Conservation (phyloP, 2,888 invertebrate species). For the Ochlodes sylvanus region DNA sequence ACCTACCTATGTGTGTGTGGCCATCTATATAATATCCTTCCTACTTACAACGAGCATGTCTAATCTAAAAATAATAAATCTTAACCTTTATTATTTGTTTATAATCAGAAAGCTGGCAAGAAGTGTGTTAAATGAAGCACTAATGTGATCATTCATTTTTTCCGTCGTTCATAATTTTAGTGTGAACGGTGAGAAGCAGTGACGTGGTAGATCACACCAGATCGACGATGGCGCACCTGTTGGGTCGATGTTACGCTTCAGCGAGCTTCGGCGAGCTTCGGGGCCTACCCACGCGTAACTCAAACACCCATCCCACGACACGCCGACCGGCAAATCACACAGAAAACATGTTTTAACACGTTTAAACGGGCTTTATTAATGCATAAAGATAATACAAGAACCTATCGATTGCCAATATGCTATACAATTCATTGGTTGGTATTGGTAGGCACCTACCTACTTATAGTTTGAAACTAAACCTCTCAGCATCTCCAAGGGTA, state of each 20-base stretch:
- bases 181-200: constrained; percentile 35
- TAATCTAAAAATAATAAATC: no score
- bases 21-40: no score
- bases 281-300: constrained; percentile 45
- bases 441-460: no score
- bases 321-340: constrained; percentile 12
- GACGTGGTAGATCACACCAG: constrained; percentile 41
- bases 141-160: constrained; percentile 34
- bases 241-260: constrained; percentile 44
- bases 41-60: no score
- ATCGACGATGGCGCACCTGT: constrained; percentile 46
- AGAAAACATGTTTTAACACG: constrained; percentile 17
- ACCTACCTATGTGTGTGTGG: no score
- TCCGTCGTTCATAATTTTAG: constrained; percentile 32
- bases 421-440: no score
- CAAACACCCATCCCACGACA: constrained; percentile 37
- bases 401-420: no score
- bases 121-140: constrained; percentile 17
- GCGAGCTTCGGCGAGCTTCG: constrained; percentile 24
- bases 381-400: no score
- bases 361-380: background rate
- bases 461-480: no score
- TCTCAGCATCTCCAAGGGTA: no score
- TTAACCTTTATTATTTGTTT: no score
- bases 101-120: background rate